phyloP scores from a whole-genome alignment of 2,888 invertebrate species.

The Thera britannica region DNA sequence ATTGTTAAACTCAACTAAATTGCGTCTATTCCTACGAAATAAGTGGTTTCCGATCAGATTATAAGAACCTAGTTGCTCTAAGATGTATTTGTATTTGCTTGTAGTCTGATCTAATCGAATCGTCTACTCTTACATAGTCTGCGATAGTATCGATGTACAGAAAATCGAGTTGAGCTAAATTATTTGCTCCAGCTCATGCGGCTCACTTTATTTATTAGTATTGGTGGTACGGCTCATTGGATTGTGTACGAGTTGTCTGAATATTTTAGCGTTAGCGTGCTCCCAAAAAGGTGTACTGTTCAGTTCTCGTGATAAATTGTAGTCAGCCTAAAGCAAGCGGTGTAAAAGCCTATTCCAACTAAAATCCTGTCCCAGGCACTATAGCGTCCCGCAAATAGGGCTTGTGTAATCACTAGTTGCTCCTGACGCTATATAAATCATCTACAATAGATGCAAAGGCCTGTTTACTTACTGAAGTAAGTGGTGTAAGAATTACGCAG shows the following conservation, averaged over 20 bases:
- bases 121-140: constrained; percentile 5
- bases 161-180: constrained; percentile 25
- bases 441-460: no score
- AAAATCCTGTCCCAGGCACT: no score
- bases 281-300: neutral
- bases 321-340: no score
- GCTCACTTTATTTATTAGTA: constrained; percentile 26
- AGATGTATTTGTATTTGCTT: neutral
- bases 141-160: constrained; percentile 19
- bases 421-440: no score
- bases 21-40: neutral
- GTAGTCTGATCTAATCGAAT: constrained; percentile 10
- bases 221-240: constrained; percentile 21
- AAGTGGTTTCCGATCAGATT: neutral
- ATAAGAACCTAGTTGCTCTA: neutral
- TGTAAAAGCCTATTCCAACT: no score
- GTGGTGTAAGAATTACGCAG: no score
- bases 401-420: no score
- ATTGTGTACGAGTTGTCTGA: constrained; percentile 4
- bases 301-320: no score
- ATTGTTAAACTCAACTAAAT: no score
- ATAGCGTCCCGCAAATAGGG: no score
- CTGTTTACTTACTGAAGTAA: no score
- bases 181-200: constrained; percentile 25
- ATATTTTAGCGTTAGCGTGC: constrained; percentile 1